Evolutionary conservation across 2,113 vertebrate species (phyloP).

Genomic region (Irena cyanogastra): DNA sequence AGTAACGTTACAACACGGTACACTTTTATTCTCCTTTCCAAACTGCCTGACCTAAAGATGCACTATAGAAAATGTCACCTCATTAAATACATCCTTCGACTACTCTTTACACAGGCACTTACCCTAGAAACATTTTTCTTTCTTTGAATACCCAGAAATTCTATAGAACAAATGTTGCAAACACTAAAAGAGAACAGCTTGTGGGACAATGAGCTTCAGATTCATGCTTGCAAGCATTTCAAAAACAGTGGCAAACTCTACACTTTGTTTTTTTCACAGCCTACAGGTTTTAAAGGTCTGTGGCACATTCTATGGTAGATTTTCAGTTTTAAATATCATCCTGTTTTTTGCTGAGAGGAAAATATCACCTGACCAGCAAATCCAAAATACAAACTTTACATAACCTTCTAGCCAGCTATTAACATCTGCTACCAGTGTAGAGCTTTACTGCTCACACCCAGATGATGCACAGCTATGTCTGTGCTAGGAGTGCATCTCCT

Average conservation of each 20-base stretch:
- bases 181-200: neutral
- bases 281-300: neutral
- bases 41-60: neutral
- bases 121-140: neutral
- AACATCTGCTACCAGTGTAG: neutral
- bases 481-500: neutral
- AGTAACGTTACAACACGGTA: neutral
- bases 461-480: neutral
- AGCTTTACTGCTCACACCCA: neutral
- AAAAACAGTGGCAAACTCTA: neutral
- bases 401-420: neutral
- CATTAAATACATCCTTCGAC: neutral
- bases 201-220: neutral
- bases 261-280: neutral
- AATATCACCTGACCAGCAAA: neutral
- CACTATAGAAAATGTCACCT: neutral
- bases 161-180: neutral
- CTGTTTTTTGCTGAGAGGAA: neutral
- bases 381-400: neutral
- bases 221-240: neutral
- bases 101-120: neutral
- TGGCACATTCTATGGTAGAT: neutral
- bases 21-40: neutral
- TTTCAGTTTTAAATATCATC: neutral
- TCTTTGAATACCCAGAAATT: neutral